Evolutionary conservation across 2,888 invertebrate species (phyloP).

Genomic region (Cremastobaeus sp.): DNA sequence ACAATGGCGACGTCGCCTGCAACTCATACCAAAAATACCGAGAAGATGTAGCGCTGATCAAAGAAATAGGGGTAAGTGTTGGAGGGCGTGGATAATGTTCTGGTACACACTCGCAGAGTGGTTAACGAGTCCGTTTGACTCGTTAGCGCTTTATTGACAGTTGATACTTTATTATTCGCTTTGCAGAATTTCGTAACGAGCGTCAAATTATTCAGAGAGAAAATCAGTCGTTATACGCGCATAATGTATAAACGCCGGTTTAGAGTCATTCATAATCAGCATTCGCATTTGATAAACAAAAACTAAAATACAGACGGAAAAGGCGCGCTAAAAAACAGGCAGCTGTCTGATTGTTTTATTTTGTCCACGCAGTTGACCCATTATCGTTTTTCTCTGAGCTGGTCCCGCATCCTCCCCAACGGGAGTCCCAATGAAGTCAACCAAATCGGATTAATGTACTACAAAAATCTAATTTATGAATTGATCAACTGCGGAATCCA

Average conservation of each 20-base stretch:
- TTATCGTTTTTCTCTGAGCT: slow-evolving; percentile 83
- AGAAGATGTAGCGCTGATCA: slow-evolving; percentile 73
- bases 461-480: slow-evolving; percentile 82
- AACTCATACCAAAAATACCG: slow-evolving; percentile 85
- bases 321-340: no score
- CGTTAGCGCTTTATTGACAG: slow-evolving; percentile 27
- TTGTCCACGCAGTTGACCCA: slow-evolving; percentile 62
- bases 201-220: not conserved
- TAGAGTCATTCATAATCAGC: no score
- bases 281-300: not conserved
- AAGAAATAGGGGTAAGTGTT: slow-evolving; percentile 63
- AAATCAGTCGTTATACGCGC: not conserved
- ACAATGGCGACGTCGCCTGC: slow-evolving; percentile 84
- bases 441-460: slow-evolving; percentile 82
- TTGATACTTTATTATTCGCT: slow-evolving; percentile 26
- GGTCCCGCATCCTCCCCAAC: slow-evolving; percentile 84
- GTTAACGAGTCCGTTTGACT: slow-evolving; percentile 39
- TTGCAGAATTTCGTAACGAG: slow-evolving; percentile 1
- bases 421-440: slow-evolving; percentile 80
- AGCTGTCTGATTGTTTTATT: not conserved
- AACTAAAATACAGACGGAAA: not conserved
- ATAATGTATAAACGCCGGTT: no score
- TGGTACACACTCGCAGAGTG: not conserved
- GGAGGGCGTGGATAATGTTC: slow-evolving; percentile 10
- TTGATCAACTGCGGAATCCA: slow-evolving; percentile 80